phyloP scores from a whole-genome alignment of 2,797 vertebrate species.

The Sciaenops ocellatus region DNA sequence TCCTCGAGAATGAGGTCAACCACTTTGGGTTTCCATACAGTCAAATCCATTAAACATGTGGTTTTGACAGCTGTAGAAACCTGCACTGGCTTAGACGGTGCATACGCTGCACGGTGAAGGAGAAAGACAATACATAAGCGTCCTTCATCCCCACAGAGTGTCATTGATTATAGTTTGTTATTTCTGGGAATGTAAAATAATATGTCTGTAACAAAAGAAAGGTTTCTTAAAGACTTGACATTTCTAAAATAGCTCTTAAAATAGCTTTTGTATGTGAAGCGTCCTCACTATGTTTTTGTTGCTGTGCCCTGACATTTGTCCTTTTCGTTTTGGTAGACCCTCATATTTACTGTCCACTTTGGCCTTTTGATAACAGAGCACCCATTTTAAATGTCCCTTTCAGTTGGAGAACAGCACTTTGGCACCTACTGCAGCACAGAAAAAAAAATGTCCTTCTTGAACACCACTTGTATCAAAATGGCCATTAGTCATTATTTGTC shows the following conservation, averaged over 20 bases:
- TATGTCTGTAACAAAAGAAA: constrained; percentile 16
- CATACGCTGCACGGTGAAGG: constrained; percentile 1
- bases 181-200: constrained; percentile 34
- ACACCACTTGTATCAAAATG: constrained; percentile 25
- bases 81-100: constrained; percentile 4
- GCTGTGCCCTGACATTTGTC: constrained; percentile 35
- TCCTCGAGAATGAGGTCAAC: constrained; percentile 75
- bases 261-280: constrained; percentile 24
- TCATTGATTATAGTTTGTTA: constrained; percentile 28
- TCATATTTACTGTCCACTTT: constrained; percentile 37
- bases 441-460: constrained; percentile 4
- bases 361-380: constrained; percentile 46
- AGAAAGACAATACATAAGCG: constrained; percentile 36
- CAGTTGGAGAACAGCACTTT: constrained; percentile 17
- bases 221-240: constrained; percentile 38
- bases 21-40: constrained; percentile 58
- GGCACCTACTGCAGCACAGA: constrained; percentile 11
- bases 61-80: constrained; percentile 56
- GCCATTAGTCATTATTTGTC: constrained; percentile 39
- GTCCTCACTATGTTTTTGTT: constrained; percentile 22
- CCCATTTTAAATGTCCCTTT: constrained; percentile 38
- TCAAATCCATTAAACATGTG: constrained; percentile 69
- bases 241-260: constrained; percentile 56
- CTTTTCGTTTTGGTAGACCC: constrained; percentile 17
- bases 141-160: constrained; percentile 17